phyloP scores from a whole-genome alignment of 1,140 invertebrate genomes.

The Lasioglossum albipes region DNA sequence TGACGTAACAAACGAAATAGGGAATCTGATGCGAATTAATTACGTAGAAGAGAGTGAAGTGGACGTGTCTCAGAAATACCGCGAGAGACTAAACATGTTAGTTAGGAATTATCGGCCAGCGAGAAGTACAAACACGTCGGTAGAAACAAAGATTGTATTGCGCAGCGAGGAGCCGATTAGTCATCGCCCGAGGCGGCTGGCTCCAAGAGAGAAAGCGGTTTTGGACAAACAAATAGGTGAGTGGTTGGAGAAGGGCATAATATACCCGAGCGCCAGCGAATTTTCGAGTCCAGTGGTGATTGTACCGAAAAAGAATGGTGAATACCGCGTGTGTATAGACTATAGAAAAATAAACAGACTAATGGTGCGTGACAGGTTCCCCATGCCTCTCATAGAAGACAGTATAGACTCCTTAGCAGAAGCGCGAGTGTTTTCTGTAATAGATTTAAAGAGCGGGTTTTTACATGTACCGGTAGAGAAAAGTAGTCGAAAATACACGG shows the following conservation, averaged over 20 bases:
- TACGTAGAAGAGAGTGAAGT: constrained; percentile 15
- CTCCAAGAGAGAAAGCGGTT: not conserved
- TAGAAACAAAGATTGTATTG: constrained; percentile 48
- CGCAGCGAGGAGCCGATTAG: constrained; percentile 7
- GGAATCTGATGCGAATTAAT: constrained; percentile 6
- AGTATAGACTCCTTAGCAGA: constrained; percentile 15
- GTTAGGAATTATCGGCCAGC: constrained; percentile 19
- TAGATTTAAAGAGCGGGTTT: constrained; percentile 27
- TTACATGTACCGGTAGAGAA: constrained; percentile 24
- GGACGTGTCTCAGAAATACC: not conserved
- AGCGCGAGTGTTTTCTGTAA: constrained; percentile 13
- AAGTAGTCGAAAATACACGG: constrained; percentile 13
- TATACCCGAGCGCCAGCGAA: not conserved
- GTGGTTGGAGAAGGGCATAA: not conserved
- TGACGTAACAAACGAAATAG: not conserved
- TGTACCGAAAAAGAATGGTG: constrained; percentile 24
- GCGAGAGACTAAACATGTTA: constrained; percentile 12
- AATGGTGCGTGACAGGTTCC: constrained; percentile 15
- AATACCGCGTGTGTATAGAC: constrained; percentile 17
- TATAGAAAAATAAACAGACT: constrained; percentile 22
- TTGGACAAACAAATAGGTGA: constrained; percentile 6
- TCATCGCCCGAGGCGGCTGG: not conserved
- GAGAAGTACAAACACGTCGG: too few relatives aligned
- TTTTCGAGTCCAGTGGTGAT: constrained; percentile 29
- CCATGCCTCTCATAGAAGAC: constrained; percentile 35